Conservation (phyloP, 2,888 invertebrate genomes). For the Chloroclystis v-ata region DNA sequence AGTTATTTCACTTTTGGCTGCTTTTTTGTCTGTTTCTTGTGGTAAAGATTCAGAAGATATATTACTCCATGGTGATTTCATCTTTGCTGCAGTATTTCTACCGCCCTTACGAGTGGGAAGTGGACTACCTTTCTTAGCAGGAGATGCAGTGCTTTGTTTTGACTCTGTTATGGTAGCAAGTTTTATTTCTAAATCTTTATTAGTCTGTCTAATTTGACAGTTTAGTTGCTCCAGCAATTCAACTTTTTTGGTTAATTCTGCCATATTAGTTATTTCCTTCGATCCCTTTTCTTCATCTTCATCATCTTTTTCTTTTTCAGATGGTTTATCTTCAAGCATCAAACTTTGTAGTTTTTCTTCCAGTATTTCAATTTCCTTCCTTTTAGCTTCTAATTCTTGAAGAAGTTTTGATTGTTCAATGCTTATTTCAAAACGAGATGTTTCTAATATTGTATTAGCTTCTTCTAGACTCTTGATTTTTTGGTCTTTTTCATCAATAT, state of each 20-base stretch:
- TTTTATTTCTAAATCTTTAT: conserved; percentile 75
- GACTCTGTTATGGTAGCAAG: conserved; percentile 50
- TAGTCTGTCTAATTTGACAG: conserved; percentile 72
- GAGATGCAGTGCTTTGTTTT: conserved; percentile 45
- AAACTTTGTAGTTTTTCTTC: conserved; percentile 49
- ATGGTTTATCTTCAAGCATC: conserved; percentile 28
- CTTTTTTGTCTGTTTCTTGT: conserved; percentile 62
- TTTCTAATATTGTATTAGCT: conserved; percentile 73
- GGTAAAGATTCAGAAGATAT: conserved; percentile 58
- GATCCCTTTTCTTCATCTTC: conserved; percentile 79
- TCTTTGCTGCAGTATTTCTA: conserved; percentile 61
- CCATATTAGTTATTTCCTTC: conserved; percentile 65
- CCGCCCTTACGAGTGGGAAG: conserved; percentile 60
- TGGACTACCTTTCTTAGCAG: conserved; percentile 61
- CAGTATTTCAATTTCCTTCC: conserved; percentile 59
- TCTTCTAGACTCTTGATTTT: conserved; percentile 77
- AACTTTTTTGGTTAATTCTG: conserved; percentile 68
- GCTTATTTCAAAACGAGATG: conserved; percentile 69
- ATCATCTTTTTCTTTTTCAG: conserved; percentile 50
- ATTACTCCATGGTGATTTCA: conserved; percentile 70
- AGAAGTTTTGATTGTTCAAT: conserved; percentile 74
- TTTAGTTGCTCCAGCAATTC: conserved; percentile 73
- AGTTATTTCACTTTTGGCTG: conserved; percentile 50
- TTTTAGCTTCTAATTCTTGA: conserved; percentile 72
- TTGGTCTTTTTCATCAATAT: conserved; percentile 76